Evolutionary conservation across 2,113 vertebrate genomes (phyloP), one percentile per base, ranked within the genome.

Genomic region (Hydropotes inermis): DNA sequence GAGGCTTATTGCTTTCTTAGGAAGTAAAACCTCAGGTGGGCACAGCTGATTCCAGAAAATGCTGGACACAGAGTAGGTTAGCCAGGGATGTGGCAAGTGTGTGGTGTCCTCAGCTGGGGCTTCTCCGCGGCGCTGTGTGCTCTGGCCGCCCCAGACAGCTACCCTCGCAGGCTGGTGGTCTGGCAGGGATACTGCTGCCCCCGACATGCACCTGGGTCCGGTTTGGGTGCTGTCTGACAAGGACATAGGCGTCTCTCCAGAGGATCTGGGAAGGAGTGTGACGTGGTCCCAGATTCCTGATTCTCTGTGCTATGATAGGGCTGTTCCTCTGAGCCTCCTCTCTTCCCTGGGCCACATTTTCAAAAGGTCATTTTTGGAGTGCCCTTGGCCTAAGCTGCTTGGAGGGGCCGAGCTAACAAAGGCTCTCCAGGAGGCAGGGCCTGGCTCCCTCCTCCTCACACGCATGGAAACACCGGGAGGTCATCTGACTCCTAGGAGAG

Each of bases 391-490:
- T 15, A 7, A 61, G 76, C 27, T 30, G 76, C 52, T 50, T 28
- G 0, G 28, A 70, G 87, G 78, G 9, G 50, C 85, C 16, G n/a
- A 5, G 0, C 21, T 87, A 23, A 78, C 90, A 87, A 94, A 96
- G 52, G 58, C 94, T 57, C 14, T 81, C 94, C 30, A 19, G 54
- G 98, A 95, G 92, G 67, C 57, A 83, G 36, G 52, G 52, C 6
- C 4, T 39, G 67, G 17, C n/a, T 87, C 27, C 7, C 87, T 30
- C 74, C 76, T 89, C 55, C 95, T 89, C 43, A 54, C 87, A 85
- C 76, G 27, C 25, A 93, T 64, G 89, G 94, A 81, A 98, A 96
- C 92, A 61, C 33, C 5, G 6, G 50, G 89, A 95, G 89, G 76
- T 74, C 94, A 87, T 54, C 45, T 81, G 96, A 93, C 86, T 91